Conservation (phyloP, 2,888 invertebrate genomes). For the Lasius fuliginosus region DNA sequence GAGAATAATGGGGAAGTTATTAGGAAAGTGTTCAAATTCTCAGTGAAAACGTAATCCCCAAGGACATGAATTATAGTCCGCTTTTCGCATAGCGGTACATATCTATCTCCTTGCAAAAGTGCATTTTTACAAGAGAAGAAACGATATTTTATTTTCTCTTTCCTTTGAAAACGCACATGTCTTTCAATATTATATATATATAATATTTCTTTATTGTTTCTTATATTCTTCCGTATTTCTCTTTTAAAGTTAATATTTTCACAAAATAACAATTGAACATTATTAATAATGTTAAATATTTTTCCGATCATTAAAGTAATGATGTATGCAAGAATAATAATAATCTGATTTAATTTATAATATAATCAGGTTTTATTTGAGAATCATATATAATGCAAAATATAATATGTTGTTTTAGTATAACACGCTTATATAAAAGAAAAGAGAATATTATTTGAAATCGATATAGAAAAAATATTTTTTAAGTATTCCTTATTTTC, state of each 20-base stretch:
- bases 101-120: not conserved
- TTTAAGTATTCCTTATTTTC: not conserved
- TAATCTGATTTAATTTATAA: not conserved
- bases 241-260: not conserved
- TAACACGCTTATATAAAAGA: not conserved
- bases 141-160: not conserved
- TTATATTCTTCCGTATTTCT: not conserved
- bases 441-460: not conserved
- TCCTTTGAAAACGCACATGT: not conserved
- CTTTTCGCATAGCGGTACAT: not conserved
- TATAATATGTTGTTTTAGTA: not conserved
- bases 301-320: slow-evolving; percentile 10
- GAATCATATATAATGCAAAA: not conserved
- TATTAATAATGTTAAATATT: slow-evolving; percentile 22
- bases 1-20: not conserved
- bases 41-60: slow-evolving; percentile 21
- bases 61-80: not conserved
- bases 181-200: slow-evolving; percentile 16
- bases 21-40: slow-evolving; percentile 1
- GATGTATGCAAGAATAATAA: not conserved
- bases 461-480: not conserved
- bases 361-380: not conserved
- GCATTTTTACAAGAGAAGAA: slow-evolving; percentile 12
- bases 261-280: slow-evolving; percentile 26
- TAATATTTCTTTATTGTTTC: slow-evolving; percentile 8